Evolutionary conservation across 2,888 invertebrate genomes (phyloP).

Genomic region (Melanostoma scalare): DNA sequence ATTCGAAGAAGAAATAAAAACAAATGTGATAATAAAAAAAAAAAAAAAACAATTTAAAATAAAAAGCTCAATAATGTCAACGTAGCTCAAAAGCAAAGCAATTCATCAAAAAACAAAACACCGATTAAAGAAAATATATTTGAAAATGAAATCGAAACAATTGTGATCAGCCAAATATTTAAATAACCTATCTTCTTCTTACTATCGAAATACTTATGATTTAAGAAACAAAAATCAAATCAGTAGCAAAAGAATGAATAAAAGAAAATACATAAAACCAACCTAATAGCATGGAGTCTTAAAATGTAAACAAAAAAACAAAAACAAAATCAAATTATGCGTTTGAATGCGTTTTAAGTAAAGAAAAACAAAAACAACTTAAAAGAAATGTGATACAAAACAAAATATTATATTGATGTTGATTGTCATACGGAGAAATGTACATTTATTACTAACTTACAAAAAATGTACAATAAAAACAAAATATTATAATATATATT

Average conservation of each 20-base stretch:
- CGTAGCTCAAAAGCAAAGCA: slow-evolving; percentile 64
- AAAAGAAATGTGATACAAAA: slow-evolving; percentile 71
- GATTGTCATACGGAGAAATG: slow-evolving; percentile 44
- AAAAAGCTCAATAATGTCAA: slow-evolving; percentile 69
- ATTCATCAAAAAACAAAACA: slow-evolving; percentile 29
- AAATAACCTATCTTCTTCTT: slow-evolving; percentile 51
- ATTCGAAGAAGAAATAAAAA: slow-evolving; percentile 31
- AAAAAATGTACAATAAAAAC: slow-evolving; percentile 67
- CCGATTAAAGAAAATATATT: slow-evolving; percentile 26
- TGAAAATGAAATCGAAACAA: slow-evolving; percentile 64
- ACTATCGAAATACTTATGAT: slow-evolving; percentile 54
- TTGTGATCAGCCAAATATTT: slow-evolving; percentile 68
- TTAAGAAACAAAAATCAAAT: slow-evolving; percentile 42
- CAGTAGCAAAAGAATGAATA: not conserved
- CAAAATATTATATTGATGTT: slow-evolving; percentile 53
- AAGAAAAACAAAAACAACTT: slow-evolving; percentile 48
- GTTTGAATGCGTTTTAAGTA: slow-evolving; percentile 64
- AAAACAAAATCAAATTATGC: slow-evolving; percentile 29
- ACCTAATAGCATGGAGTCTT: slow-evolving; percentile 24
- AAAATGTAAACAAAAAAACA: slow-evolving; percentile 11
- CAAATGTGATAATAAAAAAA: slow-evolving; percentile 62
- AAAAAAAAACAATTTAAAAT: slow-evolving; percentile 27
- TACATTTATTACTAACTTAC: slow-evolving; percentile 31
- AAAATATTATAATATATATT: slow-evolving; percentile 52
- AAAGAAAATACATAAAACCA: slow-evolving; percentile 17